phyloP scores from a whole-genome alignment of 2,113 vertebrate genomes.

The Psittacara wagleri region DNA sequence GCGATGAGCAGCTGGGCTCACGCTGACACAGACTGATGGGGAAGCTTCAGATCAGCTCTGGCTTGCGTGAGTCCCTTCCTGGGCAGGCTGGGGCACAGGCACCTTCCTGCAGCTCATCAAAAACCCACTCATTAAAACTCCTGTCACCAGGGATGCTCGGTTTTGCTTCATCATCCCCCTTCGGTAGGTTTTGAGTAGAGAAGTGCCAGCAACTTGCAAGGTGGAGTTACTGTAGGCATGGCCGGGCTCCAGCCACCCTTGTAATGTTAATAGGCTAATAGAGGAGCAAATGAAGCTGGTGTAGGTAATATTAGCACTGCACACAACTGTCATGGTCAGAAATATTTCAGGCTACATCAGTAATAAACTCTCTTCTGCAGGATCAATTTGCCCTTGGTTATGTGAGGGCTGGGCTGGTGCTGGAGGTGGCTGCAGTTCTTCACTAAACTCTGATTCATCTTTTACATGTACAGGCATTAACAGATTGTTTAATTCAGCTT shows the following conservation, averaged over 20 bases:
- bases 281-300: not conserved
- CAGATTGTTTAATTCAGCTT: not conserved
- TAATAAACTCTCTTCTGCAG: not conserved
- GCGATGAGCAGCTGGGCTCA: not conserved
- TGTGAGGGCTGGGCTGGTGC: not conserved
- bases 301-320: not conserved
- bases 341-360: not conserved
- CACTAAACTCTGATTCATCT: not conserved
- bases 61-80: not conserved
- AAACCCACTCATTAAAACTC: not conserved
- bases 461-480: not conserved
- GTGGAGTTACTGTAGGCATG: not conserved
- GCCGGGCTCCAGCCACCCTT: not conserved
- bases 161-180: not conserved
- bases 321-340: not conserved
- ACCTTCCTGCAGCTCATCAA: not conserved
- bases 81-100: not conserved
- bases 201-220: accelerated
- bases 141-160: not conserved
- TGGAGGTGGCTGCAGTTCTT: not conserved
- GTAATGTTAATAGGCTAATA: not conserved
- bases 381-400: not conserved
- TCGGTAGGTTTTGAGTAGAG: not conserved
- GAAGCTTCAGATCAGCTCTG: not conserved
- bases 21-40: not conserved